Percentiles rank a stretch among this genome's conserved stretches.
Evolutionary conservation across 2,797 vertebrate species (phyloP).

Genomic region (Sebastes flavidus): DNA sequence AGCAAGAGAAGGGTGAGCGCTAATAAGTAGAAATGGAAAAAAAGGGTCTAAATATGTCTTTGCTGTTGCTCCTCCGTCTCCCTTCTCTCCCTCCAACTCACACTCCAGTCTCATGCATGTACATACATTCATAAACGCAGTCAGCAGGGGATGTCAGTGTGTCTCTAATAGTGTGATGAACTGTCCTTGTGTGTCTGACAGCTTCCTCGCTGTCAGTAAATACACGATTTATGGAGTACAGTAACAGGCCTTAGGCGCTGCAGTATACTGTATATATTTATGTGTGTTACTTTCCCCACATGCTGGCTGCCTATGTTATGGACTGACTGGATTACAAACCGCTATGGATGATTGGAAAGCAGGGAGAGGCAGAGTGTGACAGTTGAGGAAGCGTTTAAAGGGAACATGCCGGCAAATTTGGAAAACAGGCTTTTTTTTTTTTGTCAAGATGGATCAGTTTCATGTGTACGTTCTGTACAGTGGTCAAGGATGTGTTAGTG

Average conservation of each 20-base stretch:
- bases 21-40: not conserved
- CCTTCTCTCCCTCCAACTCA: no score
- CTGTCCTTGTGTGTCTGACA: conserved; percentile 68
- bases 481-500: not conserved
- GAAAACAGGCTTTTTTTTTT: not conserved
- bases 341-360: conserved; percentile 11
- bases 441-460: not conserved
- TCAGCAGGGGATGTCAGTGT: conserved; percentile 45
- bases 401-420: not conserved
- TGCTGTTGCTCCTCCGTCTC: not conserved
- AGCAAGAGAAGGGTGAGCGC: not conserved
- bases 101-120: not conserved
- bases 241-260: conserved; percentile 46
- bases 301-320: conserved; percentile 12
- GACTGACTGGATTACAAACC: conserved; percentile 32
- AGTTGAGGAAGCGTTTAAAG: not conserved
- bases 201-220: conserved; percentile 72
- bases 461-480: not conserved
- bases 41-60: not conserved
- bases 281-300: conserved; percentile 46
- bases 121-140: not conserved
- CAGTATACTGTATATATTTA: conserved; percentile 12
- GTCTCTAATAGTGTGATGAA: conserved; percentile 72
- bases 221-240: conserved; percentile 69
- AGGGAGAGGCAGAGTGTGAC: not conserved